Evolutionary conservation across 2,888 invertebrate species (phyloP).

Genomic region (Scaptomyza caliginosa): DNA sequence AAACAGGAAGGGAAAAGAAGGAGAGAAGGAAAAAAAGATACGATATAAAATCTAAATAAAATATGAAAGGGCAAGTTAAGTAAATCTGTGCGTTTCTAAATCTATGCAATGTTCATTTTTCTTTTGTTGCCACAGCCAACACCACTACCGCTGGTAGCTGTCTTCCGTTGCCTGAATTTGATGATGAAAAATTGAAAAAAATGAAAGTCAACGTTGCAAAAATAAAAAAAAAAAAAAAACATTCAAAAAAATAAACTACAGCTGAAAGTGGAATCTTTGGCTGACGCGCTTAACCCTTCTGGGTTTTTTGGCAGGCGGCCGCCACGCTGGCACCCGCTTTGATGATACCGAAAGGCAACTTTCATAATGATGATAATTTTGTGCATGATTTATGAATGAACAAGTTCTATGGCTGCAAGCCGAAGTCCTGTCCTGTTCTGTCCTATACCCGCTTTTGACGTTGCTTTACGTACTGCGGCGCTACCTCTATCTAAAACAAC

Average conservation of each 20-base stretch:
- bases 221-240: not conserved
- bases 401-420: constrained; percentile 72
- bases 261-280: constrained; percentile 33
- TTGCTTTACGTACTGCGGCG: not conserved
- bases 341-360: constrained; percentile 74
- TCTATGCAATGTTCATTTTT: constrained; percentile 75
- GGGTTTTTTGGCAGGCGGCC: constrained; percentile 27
- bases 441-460: not conserved
- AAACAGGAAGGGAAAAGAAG: not conserved
- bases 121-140: constrained; percentile 59
- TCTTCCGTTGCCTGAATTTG: constrained; percentile 48
- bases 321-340: constrained; percentile 35
- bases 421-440: constrained; percentile 20
- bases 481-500: constrained; percentile 54
- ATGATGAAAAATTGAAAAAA: constrained; percentile 80
- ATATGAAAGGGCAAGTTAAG: constrained; percentile 37
- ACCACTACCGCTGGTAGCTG: not conserved
- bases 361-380: constrained; percentile 79
- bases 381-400: constrained; percentile 77
- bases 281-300: constrained; percentile 73
- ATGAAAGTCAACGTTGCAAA: constrained; percentile 62
- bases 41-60: constrained; percentile 7
- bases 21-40: constrained; percentile 6
- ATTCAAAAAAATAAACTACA: constrained; percentile 4
- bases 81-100: constrained; percentile 62